Conservation (phyloP, 1,140 invertebrate genomes). For the Galleria mellonella region DNA sequence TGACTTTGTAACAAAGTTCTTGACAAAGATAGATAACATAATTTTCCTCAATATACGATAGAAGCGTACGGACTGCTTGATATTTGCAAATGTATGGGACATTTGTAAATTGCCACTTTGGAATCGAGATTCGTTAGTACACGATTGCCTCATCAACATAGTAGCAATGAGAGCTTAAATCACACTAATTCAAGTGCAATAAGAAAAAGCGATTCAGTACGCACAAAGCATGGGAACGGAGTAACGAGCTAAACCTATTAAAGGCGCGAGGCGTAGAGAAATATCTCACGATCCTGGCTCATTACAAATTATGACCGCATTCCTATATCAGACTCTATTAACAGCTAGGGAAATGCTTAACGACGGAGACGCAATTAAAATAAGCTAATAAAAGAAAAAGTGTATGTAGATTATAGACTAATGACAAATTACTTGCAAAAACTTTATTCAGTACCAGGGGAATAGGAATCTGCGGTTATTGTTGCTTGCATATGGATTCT, state of each 20-base stretch:
- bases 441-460: not conserved
- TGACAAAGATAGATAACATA: too few species aligned
- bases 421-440: constrained; percentile 35
- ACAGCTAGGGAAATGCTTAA: constrained; percentile 25
- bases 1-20: too few species aligned
- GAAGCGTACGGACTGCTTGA: too few species aligned
- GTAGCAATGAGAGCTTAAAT: constrained; percentile 25
- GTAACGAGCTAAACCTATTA: constrained; percentile 60
- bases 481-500: too few species aligned
- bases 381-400: constrained; percentile 29
- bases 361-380: constrained; percentile 30
- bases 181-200: constrained; percentile 27
- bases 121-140: too few species aligned
- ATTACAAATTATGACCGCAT: constrained; percentile 70
- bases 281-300: constrained; percentile 62
- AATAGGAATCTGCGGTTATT: too few species aligned
- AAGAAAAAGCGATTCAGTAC: constrained; percentile 22
- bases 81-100: too few species aligned
- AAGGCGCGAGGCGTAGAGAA: constrained; percentile 54
- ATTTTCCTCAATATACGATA: too few species aligned
- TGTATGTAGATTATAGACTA: constrained; percentile 20
- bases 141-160: constrained; percentile 13
- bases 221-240: constrained; percentile 52
- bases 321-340: constrained; percentile 49
- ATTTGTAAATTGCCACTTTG: too few species aligned